Percentiles rank a stretch among this genome's conserved stretches.
phyloP scores from a whole-genome alignment of 2,888 invertebrate genomes.

The Plebejus argus region DNA sequence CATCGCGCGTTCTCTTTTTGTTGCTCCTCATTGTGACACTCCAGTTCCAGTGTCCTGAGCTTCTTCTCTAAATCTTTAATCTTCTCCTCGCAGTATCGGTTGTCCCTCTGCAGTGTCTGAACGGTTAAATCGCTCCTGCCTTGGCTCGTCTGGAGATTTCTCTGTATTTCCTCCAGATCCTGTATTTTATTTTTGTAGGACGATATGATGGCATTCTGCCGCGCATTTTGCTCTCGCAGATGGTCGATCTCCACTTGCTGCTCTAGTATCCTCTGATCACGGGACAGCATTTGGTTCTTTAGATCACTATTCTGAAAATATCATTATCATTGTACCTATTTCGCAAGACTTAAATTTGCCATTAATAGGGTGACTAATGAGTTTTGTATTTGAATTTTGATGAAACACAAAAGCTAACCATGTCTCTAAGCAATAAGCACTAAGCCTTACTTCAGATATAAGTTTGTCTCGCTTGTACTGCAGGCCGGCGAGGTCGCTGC shows the following conservation, averaged over 20 bases:
- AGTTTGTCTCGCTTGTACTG: constrained; percentile 92
- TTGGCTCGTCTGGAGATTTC: constrained; percentile 82
- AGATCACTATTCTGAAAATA: constrained; percentile 84
- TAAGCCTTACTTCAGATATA: constrained; percentile 84
- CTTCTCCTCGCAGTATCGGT: constrained; percentile 86
- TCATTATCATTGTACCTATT: neutral
- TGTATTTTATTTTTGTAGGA: constrained; percentile 90
- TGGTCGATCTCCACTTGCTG: constrained; percentile 90
- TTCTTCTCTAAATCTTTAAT: constrained; percentile 88
- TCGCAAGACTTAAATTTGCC: neutral
- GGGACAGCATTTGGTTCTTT: constrained; percentile 85
- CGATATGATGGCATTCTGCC: constrained; percentile 89
- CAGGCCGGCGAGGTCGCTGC: constrained; percentile 91
- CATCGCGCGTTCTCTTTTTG: constrained; percentile 86
- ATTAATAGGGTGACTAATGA: neutral
- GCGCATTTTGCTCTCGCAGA: constrained; percentile 89
- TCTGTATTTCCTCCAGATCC: constrained; percentile 89
- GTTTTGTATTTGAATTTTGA: no score
- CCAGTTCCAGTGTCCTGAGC: constrained; percentile 86
- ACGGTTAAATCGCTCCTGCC: constrained; percentile 86
- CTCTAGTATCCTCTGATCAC: constrained; percentile 87
- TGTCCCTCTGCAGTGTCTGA: constrained; percentile 88
- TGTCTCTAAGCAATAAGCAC: no score
- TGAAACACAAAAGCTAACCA: no score
- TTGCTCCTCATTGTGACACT: constrained; percentile 86